Evolutionary conservation across 1,140 invertebrate species (phyloP).

Genomic region (Nymphalis io): DNA sequence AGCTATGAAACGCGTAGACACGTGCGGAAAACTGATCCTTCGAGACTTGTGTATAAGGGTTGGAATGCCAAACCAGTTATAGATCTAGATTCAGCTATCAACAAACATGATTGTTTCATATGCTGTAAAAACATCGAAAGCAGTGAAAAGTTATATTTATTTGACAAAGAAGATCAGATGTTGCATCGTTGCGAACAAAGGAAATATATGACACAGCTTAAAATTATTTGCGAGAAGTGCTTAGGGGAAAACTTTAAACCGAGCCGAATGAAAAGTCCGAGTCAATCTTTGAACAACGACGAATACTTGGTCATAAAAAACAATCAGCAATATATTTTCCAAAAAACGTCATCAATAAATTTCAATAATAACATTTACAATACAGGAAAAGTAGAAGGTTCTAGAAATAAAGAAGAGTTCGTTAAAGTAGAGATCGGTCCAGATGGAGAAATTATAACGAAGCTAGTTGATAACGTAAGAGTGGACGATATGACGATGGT

Average conservation of each 20-base stretch:
- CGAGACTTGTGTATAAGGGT: slow-evolving; percentile 56
- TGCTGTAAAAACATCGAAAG: slow-evolving; percentile 62
- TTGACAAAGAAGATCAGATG: slow-evolving; percentile 74
- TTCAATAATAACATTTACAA: slow-evolving; percentile 32
- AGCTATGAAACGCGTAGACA: slow-evolving; percentile 59
- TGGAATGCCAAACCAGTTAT: slow-evolving; percentile 49
- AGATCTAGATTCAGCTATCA: slow-evolving; percentile 49
- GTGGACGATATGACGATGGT: slow-evolving; percentile 46
- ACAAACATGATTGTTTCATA: slow-evolving; percentile 65
- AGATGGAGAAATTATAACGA: slow-evolving; percentile 63
- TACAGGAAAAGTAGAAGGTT: slow-evolving; percentile 27
- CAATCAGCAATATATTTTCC: slow-evolving; percentile 72
- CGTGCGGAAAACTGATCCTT: slow-evolving; percentile 69
- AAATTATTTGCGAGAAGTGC: slow-evolving; percentile 67
- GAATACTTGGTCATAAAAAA: slow-evolving; percentile 74
- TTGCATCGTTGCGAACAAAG: slow-evolving; percentile 62
- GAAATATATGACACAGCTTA: slow-evolving; percentile 56
- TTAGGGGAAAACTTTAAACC: slow-evolving; percentile 63
- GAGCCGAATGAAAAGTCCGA: slow-evolving; percentile 58
- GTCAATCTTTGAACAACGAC: slow-evolving; percentile 60
- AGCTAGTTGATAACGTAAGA: slow-evolving; percentile 53
- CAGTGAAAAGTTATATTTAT: slow-evolving; percentile 67
- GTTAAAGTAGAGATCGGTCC: slow-evolving; percentile 67
- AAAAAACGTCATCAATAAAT: slow-evolving; percentile 53
- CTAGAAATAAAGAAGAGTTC: slow-evolving; percentile 43